phyloP scores from a whole-genome alignment of 2,888 invertebrate species.

The Caprella mutica region DNA sequence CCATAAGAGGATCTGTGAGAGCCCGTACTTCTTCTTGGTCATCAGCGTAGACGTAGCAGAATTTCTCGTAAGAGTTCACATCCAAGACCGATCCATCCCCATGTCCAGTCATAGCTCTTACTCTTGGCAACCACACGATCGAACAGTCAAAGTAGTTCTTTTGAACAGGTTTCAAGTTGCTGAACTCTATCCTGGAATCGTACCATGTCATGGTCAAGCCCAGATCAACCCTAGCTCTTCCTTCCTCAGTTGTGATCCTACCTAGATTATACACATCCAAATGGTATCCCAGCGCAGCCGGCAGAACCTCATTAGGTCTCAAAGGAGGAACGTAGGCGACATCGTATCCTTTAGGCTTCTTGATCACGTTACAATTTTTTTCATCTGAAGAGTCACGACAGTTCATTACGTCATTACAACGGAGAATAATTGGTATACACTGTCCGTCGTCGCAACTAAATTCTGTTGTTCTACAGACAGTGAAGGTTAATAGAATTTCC shows the following conservation, averaged over 20 bases:
- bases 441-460: conserved; percentile 13
- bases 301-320: not conserved
- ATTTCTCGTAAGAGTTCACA: conserved; percentile 5
- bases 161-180: conserved; percentile 9
- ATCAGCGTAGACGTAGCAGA: conserved; percentile 6
- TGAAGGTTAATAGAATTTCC: not conserved
- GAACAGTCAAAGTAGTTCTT: conserved; percentile 14
- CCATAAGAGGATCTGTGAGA: conserved; percentile 11
- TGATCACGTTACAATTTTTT: conserved; percentile 7
- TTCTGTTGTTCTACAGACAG: conserved; percentile 4
- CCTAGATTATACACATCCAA: conserved; percentile 11
- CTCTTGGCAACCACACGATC: conserved; percentile 9
- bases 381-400: conserved; percentile 9
- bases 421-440: conserved; percentile 4
- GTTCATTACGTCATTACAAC: conserved; percentile 10
- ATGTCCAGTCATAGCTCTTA: conserved; percentile 6
- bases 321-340: not conserved
- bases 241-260: conserved; percentile 4
- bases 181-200: conserved; percentile 7
- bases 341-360: conserved; percentile 4
- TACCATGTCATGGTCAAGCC: conserved; percentile 14
- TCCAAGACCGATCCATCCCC: conserved; percentile 9
- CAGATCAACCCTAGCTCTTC: conserved; percentile 1
- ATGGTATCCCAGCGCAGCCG: conserved; percentile 7
- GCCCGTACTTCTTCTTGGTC: not conserved